These are phyloP conservation scores for Alethe castanea DNA, from an alignment of 2,113 vertebrate species.

Conservation along the genomic window DNA sequence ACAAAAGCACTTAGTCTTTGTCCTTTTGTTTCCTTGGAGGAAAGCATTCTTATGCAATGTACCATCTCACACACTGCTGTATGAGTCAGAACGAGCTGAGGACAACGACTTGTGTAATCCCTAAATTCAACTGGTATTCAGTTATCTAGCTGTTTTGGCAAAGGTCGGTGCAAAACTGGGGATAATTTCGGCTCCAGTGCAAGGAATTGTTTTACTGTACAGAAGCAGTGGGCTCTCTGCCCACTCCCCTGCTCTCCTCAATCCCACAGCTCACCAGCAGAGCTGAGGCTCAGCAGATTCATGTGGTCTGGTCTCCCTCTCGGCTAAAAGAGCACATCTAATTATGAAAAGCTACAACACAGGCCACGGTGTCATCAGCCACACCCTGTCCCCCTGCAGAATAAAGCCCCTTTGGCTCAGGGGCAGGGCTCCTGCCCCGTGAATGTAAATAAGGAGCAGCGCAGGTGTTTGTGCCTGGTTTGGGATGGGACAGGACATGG, in stretches of 20 bases:
- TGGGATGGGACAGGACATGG: not conserved
- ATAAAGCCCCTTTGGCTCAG: not conserved
- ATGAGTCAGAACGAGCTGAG: not conserved
- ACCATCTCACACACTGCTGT: not conserved
- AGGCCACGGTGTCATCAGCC: not conserved
- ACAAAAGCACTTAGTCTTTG: not conserved
- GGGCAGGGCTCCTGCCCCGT: not conserved
- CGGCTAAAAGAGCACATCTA: not conserved
- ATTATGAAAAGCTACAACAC: not conserved
- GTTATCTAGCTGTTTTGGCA: not conserved
- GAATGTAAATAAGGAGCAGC: not conserved
- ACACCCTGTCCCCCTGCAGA: not conserved
- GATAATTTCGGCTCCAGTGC: not conserved
- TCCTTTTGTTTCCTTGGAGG: not conserved
- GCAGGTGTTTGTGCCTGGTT: not conserved
- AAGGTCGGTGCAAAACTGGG: not conserved
- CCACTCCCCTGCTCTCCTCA: not conserved
- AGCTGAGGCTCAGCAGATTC: not conserved
- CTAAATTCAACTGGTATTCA: not conserved
- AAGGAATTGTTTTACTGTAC: not conserved
- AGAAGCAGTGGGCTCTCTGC: not conserved
- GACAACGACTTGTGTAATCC: not conserved
- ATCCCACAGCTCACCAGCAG: not conserved
- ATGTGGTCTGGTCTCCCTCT: not conserved
- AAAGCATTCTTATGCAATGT: not conserved